Percentiles rank a stretch among this genome's conserved stretches.
These are phyloP conservation scores for Phragmatobia fuliginosa DNA, from an alignment of 2,888 invertebrate genomes.

Conservation along the genomic window DNA sequence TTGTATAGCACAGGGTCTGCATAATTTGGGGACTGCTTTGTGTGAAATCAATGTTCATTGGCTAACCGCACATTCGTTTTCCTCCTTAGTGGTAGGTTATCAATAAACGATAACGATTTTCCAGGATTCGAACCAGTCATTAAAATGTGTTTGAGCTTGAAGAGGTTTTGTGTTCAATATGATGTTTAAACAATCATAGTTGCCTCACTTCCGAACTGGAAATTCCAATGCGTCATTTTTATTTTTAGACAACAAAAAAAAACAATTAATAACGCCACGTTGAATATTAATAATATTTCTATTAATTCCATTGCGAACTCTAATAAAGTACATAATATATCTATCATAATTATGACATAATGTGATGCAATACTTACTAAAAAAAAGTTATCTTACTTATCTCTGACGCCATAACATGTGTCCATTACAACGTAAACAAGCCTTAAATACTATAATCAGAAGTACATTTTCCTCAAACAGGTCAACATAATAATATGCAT, in stretches of 20 bases:
- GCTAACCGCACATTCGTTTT: neutral
- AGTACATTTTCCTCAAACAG: neutral
- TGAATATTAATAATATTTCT: conserved; percentile 2
- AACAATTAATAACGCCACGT: neutral
- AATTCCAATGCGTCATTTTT: conserved; percentile 7
- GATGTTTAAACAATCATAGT: neutral
- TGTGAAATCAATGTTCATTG: neutral
- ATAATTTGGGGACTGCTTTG: neutral
- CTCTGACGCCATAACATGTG: neutral
- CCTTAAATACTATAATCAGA: neutral
- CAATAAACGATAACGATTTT: neutral
- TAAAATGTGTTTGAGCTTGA: neutral
- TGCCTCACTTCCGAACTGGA: conserved; percentile 2
- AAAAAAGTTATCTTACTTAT: neutral
- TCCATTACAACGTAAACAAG: neutral
- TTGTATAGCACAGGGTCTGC: neutral
- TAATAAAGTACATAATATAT: neutral
- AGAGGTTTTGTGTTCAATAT: conserved; percentile 16
- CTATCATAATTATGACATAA: neutral
- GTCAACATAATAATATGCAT: neutral
- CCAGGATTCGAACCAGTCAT: neutral
- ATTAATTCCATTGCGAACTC: neutral
- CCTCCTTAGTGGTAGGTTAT: neutral
- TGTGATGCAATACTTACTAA: conserved; percentile 6
- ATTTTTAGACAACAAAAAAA: neutral